Conservation (phyloP, 2,888 invertebrate genomes). For the Ametastegia equiseti region DNA sequence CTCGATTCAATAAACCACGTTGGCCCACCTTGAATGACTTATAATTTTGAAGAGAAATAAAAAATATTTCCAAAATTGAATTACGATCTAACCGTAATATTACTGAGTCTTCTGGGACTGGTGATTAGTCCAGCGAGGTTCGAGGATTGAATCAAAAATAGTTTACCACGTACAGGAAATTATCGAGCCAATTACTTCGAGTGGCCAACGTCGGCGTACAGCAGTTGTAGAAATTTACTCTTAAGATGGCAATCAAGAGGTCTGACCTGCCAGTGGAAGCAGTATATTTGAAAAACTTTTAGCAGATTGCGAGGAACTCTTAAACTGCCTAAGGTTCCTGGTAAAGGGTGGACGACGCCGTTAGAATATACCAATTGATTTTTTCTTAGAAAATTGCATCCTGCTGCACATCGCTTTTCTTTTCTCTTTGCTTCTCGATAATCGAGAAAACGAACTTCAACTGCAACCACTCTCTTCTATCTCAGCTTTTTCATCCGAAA, state of each 20-base stretch:
- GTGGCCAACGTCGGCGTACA: neutral
- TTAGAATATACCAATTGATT: neutral
- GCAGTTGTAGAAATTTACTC: constrained; percentile 23
- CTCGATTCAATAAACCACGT: too few relatives aligned
- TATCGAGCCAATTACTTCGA: constrained; percentile 20
- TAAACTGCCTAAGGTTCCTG: neutral
- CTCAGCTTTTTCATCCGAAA: neutral
- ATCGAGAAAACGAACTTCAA: neutral
- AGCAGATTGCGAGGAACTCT: constrained; percentile 1
- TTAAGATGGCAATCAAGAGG: neutral
- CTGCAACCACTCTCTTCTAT: neutral
- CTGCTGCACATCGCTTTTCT: neutral
- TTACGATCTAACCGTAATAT: too few relatives aligned
- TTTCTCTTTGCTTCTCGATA: neutral
- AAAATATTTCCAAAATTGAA: too few relatives aligned
- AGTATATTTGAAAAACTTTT: constrained; percentile 38
- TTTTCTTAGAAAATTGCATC: constrained; percentile 6
- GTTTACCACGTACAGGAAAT: neutral
- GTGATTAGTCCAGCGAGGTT: neutral
- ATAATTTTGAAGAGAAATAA: too few relatives aligned
- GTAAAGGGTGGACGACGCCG: neutral
- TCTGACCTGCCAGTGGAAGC: neutral
- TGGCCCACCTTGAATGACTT: too few relatives aligned
- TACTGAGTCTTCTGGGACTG: neutral
- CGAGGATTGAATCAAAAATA: constrained; percentile 12